Conservation (phyloP, 2,113 vertebrate species). For the Pyrgilauda ruficollis region DNA sequence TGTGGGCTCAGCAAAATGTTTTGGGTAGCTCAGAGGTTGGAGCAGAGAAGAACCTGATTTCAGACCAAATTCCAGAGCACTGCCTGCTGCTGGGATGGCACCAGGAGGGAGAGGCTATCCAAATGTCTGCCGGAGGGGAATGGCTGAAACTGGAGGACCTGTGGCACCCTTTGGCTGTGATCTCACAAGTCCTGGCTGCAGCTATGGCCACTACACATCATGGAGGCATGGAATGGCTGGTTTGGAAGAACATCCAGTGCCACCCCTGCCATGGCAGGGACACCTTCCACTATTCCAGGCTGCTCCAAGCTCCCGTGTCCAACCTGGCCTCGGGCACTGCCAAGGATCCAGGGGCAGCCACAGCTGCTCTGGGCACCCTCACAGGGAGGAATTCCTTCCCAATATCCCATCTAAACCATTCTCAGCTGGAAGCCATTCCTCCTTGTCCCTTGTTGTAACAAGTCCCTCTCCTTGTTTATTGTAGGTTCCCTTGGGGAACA, state of each 20-base stretch:
- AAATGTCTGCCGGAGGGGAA: not conserved
- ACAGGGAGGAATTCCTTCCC: not conserved
- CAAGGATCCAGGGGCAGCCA: not conserved
- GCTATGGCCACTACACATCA: not conserved
- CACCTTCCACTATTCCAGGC: fast-evolving
- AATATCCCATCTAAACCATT: not conserved
- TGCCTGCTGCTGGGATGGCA: not conserved
- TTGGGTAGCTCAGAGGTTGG: not conserved
- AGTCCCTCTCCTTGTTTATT: fast-evolving
- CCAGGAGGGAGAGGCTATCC: not conserved
- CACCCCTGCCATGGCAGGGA: not conserved
- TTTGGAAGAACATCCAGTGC: not conserved
- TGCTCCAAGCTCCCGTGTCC: not conserved
- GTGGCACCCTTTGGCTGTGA: not conserved
- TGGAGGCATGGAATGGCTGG: too few species aligned
- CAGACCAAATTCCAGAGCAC: not conserved
- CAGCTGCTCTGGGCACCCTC: not conserved
- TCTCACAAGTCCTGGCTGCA: not conserved
- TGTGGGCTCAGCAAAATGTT: not conserved
- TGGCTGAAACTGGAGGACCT: not conserved
- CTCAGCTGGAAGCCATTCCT: not conserved
- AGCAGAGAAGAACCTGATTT: not conserved
- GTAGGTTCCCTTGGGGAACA: not conserved
- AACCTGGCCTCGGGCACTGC: fast-evolving
- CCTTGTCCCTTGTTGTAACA: not conserved